phyloP scores from a whole-genome alignment of 2,113 vertebrate genomes.

The Ammospiza nelsoni region DNA sequence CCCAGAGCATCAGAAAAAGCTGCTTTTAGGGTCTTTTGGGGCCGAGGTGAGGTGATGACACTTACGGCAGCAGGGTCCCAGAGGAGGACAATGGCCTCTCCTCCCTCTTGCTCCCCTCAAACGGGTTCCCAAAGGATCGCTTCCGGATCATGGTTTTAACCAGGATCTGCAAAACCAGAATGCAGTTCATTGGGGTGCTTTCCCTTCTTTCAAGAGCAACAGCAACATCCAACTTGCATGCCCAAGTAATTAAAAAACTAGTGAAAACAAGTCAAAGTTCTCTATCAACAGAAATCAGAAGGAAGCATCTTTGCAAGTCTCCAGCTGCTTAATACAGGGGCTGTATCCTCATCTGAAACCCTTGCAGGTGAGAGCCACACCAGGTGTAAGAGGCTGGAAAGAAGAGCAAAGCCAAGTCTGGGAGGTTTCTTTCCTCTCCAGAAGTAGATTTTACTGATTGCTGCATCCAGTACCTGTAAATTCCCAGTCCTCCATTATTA shows the following conservation, averaged over 20 bases:
- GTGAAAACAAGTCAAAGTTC: background rate
- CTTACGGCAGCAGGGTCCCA: conserved; percentile 86
- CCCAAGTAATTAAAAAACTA: background rate
- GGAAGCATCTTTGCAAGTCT: background rate
- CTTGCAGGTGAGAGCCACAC: background rate
- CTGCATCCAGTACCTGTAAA: background rate
- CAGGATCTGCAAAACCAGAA: conserved; percentile 84
- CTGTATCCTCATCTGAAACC: background rate
- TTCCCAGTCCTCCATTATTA: background rate
- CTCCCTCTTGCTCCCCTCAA: conserved; percentile 89
- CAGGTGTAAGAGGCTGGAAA: background rate
- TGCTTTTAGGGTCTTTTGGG: too few relatives aligned
- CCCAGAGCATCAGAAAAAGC: background rate
- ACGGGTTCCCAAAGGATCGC: conserved; percentile 95
- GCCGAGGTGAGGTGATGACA: background rate
- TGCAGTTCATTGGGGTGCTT: background rate
- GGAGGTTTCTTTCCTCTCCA: background rate
- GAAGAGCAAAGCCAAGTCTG: background rate
- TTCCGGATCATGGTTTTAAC: conserved; percentile 98
- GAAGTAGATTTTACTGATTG: background rate
- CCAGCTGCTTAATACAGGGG: background rate
- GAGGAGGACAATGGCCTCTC: conserved; percentile 81
- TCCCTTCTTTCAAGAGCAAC: background rate
- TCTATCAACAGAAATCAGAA: background rate
- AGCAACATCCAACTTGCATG: background rate